Base-by-base conservation (phyloP, 2,113 vertebrate genomes). In the Phocoena phocoena region DNA sequence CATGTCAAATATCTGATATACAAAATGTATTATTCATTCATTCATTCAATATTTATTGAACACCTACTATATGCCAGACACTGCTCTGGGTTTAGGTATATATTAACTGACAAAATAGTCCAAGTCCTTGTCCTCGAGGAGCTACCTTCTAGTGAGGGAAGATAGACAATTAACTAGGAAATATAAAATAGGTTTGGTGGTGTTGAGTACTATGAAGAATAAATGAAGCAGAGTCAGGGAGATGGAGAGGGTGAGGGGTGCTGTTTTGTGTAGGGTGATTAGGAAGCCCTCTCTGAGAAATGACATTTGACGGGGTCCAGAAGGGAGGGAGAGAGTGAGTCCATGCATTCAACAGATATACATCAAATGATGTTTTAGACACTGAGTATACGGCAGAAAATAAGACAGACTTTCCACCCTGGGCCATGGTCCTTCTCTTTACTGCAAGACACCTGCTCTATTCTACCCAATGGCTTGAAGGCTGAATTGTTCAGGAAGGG, bases 11-110 rank as follows among this genome's bases (percentile, higher is more conserved):
- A 90, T 13, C 8, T 95, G 23, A 47, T 58, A 88, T 20, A 31
- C 10, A 92, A 90, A 96, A 53, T 60, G 70, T 55, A 89, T 74
- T 67, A 90, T 68, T 89, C 28, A 83, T 80, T 96, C 7, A 65
- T 17, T 74, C 25, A 67, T 21, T 47, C 73, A 82, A 33, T 63
- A 74, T 80, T 74, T 87, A 10, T 71, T 55, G 65, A 67, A 41
- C 28, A 60, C 12, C 44, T 83, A 31, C 38, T 23, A 14, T 31
- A 38, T 18, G 55, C 2, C 25, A 1, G 71, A 6, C 2, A 6
- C 31, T 55, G 47, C 21, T 95, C 55, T 89, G 84, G 67, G 41
- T 82, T 91, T 81, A 90, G 63, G 33, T 70, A 50, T 5, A 47
- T 1, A 93, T 77, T 62, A 58, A 82, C 38, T 90, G 44, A 50